Conservation (phyloP, 2,113 vertebrate genomes). For the Dicaeum eximium region DNA sequence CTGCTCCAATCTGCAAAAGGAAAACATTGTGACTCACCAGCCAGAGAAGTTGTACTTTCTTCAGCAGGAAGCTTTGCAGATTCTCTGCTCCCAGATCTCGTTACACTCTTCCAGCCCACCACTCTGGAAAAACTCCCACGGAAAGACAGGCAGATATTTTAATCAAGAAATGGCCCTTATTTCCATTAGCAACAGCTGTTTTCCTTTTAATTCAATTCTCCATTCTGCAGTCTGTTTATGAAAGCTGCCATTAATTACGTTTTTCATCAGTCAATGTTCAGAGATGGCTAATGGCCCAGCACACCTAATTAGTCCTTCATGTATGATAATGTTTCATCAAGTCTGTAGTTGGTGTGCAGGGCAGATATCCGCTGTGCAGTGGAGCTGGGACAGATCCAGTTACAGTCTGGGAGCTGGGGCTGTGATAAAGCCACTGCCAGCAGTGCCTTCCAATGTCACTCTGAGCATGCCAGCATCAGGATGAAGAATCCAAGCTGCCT, state of each 20-base stretch:
- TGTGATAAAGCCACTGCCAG: neutral
- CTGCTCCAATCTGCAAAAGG: neutral
- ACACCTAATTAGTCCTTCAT: slow-evolving; percentile 69
- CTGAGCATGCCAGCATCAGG: neutral
- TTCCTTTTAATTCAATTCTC: slow-evolving; percentile 63
- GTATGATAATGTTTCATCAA: slow-evolving; percentile 65
- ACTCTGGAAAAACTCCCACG: slow-evolving; percentile 46
- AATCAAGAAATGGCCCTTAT: slow-evolving; percentile 54
- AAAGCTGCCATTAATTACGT: slow-evolving; percentile 66
- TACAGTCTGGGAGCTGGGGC: neutral
- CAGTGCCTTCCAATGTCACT: neutral
- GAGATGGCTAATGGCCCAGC: slow-evolving; percentile 62
- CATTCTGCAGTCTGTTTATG: slow-evolving; percentile 56
- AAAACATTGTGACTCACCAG: slow-evolving; percentile 37
- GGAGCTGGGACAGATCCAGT: neutral
- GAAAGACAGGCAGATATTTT: slow-evolving; percentile 56
- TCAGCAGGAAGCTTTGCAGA: slow-evolving; percentile 45
- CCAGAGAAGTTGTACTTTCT: slow-evolving; percentile 26
- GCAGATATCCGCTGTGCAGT: neutral
- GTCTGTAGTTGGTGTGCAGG: neutral
- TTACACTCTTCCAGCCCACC: slow-evolving; percentile 36
- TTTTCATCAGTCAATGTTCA: slow-evolving; percentile 65
- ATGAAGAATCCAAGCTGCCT: slow-evolving; percentile 22
- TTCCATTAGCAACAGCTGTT: slow-evolving; percentile 67
- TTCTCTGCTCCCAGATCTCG: slow-evolving; percentile 40